Percentiles rank a stretch among this genome's conserved stretches.
Conservation (phyloP, 1,140 invertebrate species). For the Bombus waltoni region DNA sequence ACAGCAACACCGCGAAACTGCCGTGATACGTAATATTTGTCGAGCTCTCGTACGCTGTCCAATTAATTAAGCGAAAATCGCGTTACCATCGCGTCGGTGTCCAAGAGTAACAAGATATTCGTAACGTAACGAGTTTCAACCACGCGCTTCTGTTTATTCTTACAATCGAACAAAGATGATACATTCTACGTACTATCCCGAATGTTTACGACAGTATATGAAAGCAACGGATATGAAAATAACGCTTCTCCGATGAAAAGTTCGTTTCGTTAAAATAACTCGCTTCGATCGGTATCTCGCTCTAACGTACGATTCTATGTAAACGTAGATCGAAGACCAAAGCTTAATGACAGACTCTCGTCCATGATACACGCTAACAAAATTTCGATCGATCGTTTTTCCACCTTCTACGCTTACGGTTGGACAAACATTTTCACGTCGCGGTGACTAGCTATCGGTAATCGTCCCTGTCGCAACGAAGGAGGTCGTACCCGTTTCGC, state of each 20-base stretch:
- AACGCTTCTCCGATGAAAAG: background rate
- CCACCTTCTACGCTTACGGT: rapidly evolving
- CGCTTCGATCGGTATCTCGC: too few relatives aligned
- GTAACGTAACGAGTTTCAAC: background rate
- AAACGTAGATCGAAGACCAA: too few relatives aligned
- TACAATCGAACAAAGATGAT: background rate
- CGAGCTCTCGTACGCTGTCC: slow-evolving; percentile 18
- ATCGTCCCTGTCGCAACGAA: too few relatives aligned
- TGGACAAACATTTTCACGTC: background rate
- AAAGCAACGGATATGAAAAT: background rate
- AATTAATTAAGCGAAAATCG: slow-evolving; percentile 61
- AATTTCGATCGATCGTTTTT: background rate
- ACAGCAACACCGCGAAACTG: background rate
- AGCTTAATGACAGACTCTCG: too few relatives aligned
- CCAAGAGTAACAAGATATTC: slow-evolving; percentile 21
- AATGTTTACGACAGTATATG: too few relatives aligned
- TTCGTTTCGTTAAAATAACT: too few relatives aligned
- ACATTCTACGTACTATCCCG: background rate
- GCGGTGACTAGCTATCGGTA: background rate
- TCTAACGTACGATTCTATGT: too few relatives aligned
- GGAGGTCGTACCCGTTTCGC: too few relatives aligned
- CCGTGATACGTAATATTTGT: slow-evolving; percentile 41
- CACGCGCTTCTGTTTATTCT: slow-evolving; percentile 10
- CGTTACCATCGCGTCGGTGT: slow-evolving; percentile 15
- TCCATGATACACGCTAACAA: too few relatives aligned